Conservation (phyloP, 1,140 invertebrate genomes). For the Helicorthomorpha holstii region DNA sequence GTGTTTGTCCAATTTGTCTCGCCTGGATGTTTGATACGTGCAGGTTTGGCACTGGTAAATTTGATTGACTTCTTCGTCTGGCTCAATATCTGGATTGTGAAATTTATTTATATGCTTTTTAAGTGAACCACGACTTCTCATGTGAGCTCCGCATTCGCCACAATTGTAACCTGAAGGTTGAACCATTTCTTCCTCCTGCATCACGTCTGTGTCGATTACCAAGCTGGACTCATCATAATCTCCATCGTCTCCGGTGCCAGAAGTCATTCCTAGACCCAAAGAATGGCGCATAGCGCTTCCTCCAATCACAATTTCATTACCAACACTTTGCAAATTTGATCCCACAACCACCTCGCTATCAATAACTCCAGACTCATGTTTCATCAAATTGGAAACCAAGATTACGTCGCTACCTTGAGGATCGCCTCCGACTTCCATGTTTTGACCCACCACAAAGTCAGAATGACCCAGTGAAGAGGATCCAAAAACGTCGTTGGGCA, state of each 20-base stretch:
- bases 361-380: conserved; percentile 12
- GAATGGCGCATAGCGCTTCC: conserved; percentile 2
- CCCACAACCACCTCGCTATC: conserved; percentile 13
- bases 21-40: conserved; percentile 13
- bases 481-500: neutral
- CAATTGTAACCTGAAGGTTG: conserved; percentile 14
- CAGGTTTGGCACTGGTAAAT: conserved; percentile 18
- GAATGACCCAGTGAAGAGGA: neutral
- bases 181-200: neutral
- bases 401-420: conserved; percentile 10
- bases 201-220: neutral
- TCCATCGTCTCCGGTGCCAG: neutral
- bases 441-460: neutral
- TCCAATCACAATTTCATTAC: conserved; percentile 14
- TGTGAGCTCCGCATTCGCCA: conserved; percentile 17
- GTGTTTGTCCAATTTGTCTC: conserved; percentile 20
- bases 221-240: neutral
- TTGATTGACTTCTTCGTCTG: conserved; percentile 10
- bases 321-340: conserved; percentile 10
- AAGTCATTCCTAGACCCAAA: neutral
- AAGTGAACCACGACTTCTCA: conserved; percentile 14
- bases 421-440: conserved; percentile 11
- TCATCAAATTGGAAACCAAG: conserved; percentile 12
- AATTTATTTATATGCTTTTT: conserved; percentile 16
- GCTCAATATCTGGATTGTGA: conserved; percentile 11